Evolutionary conservation across 1,140 invertebrate species (phyloP), one percentile per base, ranked within the genome.

Genomic region (Heliconius nattereri): DNA sequence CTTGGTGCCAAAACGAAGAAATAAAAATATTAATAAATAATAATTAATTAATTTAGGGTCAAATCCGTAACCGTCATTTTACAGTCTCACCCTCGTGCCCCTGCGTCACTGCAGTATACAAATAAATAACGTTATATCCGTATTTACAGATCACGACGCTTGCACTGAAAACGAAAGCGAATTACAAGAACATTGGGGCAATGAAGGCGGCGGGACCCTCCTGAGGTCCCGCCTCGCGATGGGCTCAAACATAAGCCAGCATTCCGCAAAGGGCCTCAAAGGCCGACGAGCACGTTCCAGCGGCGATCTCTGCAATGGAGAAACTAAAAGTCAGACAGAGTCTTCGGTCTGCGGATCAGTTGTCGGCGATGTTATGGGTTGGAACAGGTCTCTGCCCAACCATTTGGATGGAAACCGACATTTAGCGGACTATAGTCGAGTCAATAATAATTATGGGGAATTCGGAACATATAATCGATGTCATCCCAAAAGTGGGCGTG

Each of bases 161-260:
- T 83, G 81, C 81, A 79, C 82, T 72, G 74, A 81, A 77, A 89
- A 78, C 79, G 87, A 84, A 11, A 86, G 78, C 82, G 85, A 81
- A 54, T 83, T 81, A 71, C 82, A 85, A 74, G 86, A 87, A 77
- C 84, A 81, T 81, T 85, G 90, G 85, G 89, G 86, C 82, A 81
- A 93, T 91, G 91, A 82, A 86, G 89, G 85, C 84, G 90, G 89
- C 90, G 91, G 91, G 91, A 85, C 91, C 90, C 87, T 84, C 86
- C 75, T 92, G 85, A 91, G 92, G 91, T 91, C 90, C 90, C 90
- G 89, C 92, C 91, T 86, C 80, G 87, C 89, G 79, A 97, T 97
- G 97, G 97, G 97, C 83, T 96, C 96, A 37, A 97, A 97, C 93
- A 95, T 97, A 78, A 97, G 96, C 90, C 95, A 96, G 54, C 96